Evolutionary conservation across 2,888 invertebrate genomes (phyloP).

Genomic region (Alcis repandata): DNA sequence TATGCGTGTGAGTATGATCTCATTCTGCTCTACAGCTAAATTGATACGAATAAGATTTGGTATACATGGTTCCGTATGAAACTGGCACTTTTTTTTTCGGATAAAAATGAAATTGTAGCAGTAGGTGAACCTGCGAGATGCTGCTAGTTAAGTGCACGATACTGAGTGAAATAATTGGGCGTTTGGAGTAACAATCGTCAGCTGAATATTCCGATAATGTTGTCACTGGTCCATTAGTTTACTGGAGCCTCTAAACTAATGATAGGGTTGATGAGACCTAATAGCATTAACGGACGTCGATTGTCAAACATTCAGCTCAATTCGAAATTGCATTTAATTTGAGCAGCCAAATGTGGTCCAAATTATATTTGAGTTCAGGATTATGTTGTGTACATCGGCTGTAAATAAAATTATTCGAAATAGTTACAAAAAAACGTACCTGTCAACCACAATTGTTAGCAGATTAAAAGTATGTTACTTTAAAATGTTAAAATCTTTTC

Average conservation of each 20-base stretch:
- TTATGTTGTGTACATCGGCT: neutral
- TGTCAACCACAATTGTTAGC: constrained; percentile 19
- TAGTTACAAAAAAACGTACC: constrained; percentile 33
- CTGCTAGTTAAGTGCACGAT: neutral
- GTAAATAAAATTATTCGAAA: neutral
- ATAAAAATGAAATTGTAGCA: neutral
- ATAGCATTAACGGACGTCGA: neutral
- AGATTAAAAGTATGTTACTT: constrained; percentile 21
- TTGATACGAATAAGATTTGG: too few relatives aligned
- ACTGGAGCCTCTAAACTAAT: neutral
- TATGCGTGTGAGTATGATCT: too few relatives aligned
- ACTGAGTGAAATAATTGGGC: neutral
- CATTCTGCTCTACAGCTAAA: too few relatives aligned
- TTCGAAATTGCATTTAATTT: neutral
- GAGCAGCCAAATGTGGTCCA: neutral
- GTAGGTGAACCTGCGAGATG: neutral
- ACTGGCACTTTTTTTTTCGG: neutral
- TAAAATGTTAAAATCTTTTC: constrained; percentile 23
- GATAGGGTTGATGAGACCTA: neutral
- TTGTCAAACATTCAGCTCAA: neutral
- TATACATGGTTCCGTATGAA: too few relatives aligned
- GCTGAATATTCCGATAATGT: neutral
- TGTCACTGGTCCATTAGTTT: neutral
- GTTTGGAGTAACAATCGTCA: neutral
- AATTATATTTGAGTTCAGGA: neutral